These are phyloP conservation scores for Drosophila setosimentum DNA, from an alignment of 2,888 invertebrate genomes.

Conservation along the genomic window DNA sequence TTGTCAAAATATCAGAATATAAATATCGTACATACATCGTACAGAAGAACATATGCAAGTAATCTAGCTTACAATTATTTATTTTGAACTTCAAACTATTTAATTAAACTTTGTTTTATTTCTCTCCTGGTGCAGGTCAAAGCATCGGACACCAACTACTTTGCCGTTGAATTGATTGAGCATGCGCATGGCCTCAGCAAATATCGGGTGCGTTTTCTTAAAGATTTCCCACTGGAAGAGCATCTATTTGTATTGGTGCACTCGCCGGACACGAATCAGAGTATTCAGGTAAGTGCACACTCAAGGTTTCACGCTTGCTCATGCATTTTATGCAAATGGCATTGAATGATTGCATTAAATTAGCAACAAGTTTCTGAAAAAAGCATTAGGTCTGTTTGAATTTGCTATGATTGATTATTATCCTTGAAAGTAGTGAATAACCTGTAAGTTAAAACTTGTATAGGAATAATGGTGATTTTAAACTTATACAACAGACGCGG, in stretches of 20 bases:
- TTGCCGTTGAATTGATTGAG: conserved; percentile 78
- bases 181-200: conserved; percentile 82
- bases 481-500: background rate
- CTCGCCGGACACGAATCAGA: conserved; percentile 84
- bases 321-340: background rate
- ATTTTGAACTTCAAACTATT: conserved; percentile 10
- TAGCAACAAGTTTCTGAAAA: background rate
- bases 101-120: conserved; percentile 19
- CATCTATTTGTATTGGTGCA: conserved; percentile 81
- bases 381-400: background rate
- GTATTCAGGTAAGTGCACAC: conserved; percentile 80
- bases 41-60: background rate
- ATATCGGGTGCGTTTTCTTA: conserved; percentile 81
- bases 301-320: background rate
- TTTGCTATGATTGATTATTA: background rate
- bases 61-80: background rate
- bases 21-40: conserved; percentile 6
- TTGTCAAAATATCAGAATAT: conserved; percentile 8
- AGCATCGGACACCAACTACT: conserved; percentile 82
- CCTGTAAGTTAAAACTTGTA: background rate
- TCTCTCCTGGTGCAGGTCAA: conserved; percentile 75
- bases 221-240: conserved; percentile 79
- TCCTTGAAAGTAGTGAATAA: background rate
- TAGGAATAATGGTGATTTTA: background rate
- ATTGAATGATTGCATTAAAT: conserved; percentile 1